Evolutionary conservation across 1,140 invertebrate genomes (phyloP).

Genomic region (Conopomorpha cramerella): DNA sequence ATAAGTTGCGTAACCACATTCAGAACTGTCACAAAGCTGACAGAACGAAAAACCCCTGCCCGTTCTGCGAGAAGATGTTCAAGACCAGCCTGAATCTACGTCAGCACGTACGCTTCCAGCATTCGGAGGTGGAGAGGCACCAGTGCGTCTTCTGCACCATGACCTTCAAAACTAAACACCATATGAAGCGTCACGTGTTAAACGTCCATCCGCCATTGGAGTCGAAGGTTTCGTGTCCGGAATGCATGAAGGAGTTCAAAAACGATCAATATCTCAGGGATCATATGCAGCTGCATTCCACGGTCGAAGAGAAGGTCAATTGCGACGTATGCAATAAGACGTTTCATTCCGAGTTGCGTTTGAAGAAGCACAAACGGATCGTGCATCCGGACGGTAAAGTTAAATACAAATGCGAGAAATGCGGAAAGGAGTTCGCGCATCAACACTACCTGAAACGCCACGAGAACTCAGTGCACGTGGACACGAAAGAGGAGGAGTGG

Average conservation of each 20-base stretch:
- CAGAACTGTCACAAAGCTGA: slow-evolving; percentile 23
- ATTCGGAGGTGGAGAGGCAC: slow-evolving; percentile 30
- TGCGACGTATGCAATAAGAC: slow-evolving; percentile 46
- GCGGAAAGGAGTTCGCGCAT: slow-evolving; percentile 44
- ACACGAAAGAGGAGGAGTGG: slow-evolving; percentile 35
- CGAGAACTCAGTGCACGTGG: slow-evolving; percentile 40
- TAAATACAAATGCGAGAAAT: slow-evolving; percentile 42
- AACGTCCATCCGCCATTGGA: slow-evolving; percentile 50
- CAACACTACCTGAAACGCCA: slow-evolving; percentile 37
- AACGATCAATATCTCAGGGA: slow-evolving; percentile 48
- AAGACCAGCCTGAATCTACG: slow-evolving; percentile 40
- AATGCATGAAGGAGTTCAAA: slow-evolving; percentile 47
- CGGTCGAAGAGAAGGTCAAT: slow-evolving; percentile 34
- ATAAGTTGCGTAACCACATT: slow-evolving; percentile 41
- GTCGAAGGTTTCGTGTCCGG: slow-evolving; percentile 41
- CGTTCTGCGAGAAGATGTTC: slow-evolving; percentile 36
- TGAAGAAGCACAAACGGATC: slow-evolving; percentile 51
- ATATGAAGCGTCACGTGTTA: slow-evolving; percentile 43
- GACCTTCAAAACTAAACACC: slow-evolving; percentile 43
- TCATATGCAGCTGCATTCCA: slow-evolving; percentile 47
- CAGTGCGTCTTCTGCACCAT: slow-evolving; percentile 43
- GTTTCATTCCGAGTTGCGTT: slow-evolving; percentile 38
- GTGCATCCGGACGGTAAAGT: slow-evolving; percentile 38
- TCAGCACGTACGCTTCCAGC: slow-evolving; percentile 37
- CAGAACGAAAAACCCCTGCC: slow-evolving; percentile 38